Evolutionary conservation across 2,113 vertebrate genomes (phyloP), one percentile per base, ranked within the genome.

Genomic region (Coturnix japonica): DNA sequence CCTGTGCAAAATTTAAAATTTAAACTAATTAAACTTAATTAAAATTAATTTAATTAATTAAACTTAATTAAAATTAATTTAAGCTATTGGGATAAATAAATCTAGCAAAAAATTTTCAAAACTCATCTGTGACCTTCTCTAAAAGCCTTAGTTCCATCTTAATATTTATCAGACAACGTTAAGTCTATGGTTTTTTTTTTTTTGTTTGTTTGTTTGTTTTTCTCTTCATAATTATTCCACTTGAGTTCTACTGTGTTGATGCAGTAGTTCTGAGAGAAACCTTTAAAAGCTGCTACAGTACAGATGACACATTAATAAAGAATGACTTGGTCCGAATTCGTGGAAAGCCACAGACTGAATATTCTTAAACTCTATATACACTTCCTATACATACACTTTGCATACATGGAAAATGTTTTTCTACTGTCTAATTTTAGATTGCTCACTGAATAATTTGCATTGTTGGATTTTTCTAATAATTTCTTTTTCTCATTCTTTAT

Each of bases 381-480:
- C 17, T 31, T 56, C 10, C 18, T 56, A 56, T 28, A 54, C 10
- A 69, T 53, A 57, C 9, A 8, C 5, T 73, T 73, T 22, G 31
- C 37, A 18, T 43, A 78, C 71, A 1, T 39, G 6, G 12, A 33
- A 91, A 75, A 54, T 22, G 0, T 51, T 66, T 83, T 13, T 71
- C 31, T 64, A 43, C 2, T 5, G 33, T 83, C 63, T 81, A 11
- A 5, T 59, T 81, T 85, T 59, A 18, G 14, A 47, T 56, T 64
- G 3, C 6, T 78, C 7, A 35, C 3, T 41, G 19, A 35, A 43
- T 20, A 87, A 54, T 3, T 49, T 41, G 16, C 49, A 22, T 64
- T 87, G 2, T 69, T 9, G 0, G 4, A 56, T 7, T 63, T 18
- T 0, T 2, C 3, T 81, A 64, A 65, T 73, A 5, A 2, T 81